phyloP scores from a whole-genome alignment of 1,140 invertebrate species.

The Aphelenchoides fujianensis region DNA sequence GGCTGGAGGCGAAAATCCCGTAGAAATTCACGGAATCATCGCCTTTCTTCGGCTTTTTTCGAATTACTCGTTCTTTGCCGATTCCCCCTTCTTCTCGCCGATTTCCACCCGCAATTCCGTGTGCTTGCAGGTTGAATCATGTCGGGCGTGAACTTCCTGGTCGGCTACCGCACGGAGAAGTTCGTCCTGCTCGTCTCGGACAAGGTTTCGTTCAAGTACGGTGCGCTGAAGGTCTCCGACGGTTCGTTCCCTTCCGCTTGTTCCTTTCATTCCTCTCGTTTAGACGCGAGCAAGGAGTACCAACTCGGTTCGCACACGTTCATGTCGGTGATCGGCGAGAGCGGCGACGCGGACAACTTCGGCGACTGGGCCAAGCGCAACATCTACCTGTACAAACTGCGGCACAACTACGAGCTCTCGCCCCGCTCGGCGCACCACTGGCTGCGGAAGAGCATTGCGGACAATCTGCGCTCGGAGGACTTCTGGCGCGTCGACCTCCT shows the following conservation, averaged over 20 bases:
- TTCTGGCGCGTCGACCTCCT: slow-evolving; percentile 84
- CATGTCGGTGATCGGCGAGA: slow-evolving; percentile 87
- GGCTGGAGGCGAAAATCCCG: too few species aligned
- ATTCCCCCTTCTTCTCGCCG: too few species aligned
- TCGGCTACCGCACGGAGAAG: slow-evolving; percentile 57
- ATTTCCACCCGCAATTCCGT: too few species aligned
- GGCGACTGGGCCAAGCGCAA: slow-evolving; percentile 97
- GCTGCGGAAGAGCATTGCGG: slow-evolving; percentile 86
- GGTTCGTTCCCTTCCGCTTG: slow-evolving; percentile 36
- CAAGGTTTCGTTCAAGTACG: slow-evolving; percentile 50
- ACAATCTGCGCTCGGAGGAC: slow-evolving; percentile 80
- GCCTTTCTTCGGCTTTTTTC: too few species aligned
- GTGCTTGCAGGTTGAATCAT: not conserved
- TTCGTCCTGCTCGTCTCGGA: slow-evolving; percentile 59
- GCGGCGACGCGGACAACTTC: slow-evolving; percentile 92
- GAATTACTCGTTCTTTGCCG: too few species aligned
- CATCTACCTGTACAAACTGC: slow-evolving; percentile 96
- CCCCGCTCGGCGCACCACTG: slow-evolving; percentile 86
- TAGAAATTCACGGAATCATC: too few species aligned
- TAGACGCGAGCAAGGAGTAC: slow-evolving; percentile 91
- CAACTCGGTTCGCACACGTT: slow-evolving; percentile 82
- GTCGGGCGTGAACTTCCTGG: slow-evolving; percentile 56
- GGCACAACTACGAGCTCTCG: slow-evolving; percentile 83
- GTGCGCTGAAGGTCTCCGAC: slow-evolving; percentile 51
- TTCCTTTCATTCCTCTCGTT: slow-evolving; percentile 55